Evolutionary conservation across 92 coral and sea anemone species (phyloP).

Genomic region (Paragorgia papillata): DNA sequence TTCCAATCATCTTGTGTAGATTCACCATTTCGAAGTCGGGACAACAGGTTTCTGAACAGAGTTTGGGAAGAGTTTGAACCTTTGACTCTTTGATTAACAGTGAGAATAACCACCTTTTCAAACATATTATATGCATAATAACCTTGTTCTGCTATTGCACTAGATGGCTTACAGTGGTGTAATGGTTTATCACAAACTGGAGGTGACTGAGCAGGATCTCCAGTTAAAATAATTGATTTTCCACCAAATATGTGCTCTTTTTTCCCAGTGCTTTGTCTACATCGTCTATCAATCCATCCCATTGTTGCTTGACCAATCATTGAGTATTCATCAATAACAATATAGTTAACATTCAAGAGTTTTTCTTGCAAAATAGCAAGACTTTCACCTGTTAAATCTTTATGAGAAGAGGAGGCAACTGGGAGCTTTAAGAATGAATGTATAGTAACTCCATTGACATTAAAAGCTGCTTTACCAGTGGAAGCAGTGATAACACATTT

Average conservation of each 20-base stretch:
- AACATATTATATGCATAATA: slow-evolving; percentile 41
- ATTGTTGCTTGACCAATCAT: slow-evolving; percentile 34
- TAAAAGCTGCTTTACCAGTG: slow-evolving; percentile 60
- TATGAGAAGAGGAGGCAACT: slow-evolving; percentile 59
- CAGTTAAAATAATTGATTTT: slow-evolving; percentile 60
- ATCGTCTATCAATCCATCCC: too few relatives aligned
- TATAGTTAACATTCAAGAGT: slow-evolving; percentile 37
- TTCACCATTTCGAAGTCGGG: slow-evolving; percentile 13
- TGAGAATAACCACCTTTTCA: slow-evolving; percentile 10
- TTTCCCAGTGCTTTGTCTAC: slow-evolving; percentile 48
- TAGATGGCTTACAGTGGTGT: slow-evolving; percentile 58
- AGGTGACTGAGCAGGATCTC: slow-evolving; percentile 68
- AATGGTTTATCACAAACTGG: slow-evolving; percentile 71
- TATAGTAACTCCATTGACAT: slow-evolving; percentile 58
- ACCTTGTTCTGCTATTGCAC: slow-evolving; percentile 51
- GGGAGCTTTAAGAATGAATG: slow-evolving; percentile 69
- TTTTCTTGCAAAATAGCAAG: slow-evolving; percentile 53
- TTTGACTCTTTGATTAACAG: slow-evolving; percentile 18
- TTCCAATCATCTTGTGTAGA: slow-evolving; percentile 9
- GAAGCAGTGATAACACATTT: slow-evolving; percentile 64
- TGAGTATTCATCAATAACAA: too few relatives aligned
- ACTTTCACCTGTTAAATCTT: slow-evolving; percentile 68
- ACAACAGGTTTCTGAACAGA: not conserved
- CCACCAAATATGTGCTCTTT: slow-evolving; percentile 62
- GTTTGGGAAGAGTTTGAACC: slow-evolving; percentile 5